A percentile compares a stretch with the other conserved stretches of the same genome.
Evolutionary conservation across 2,113 vertebrate genomes (phyloP).

Genomic region (Hydropotes inermis): DNA sequence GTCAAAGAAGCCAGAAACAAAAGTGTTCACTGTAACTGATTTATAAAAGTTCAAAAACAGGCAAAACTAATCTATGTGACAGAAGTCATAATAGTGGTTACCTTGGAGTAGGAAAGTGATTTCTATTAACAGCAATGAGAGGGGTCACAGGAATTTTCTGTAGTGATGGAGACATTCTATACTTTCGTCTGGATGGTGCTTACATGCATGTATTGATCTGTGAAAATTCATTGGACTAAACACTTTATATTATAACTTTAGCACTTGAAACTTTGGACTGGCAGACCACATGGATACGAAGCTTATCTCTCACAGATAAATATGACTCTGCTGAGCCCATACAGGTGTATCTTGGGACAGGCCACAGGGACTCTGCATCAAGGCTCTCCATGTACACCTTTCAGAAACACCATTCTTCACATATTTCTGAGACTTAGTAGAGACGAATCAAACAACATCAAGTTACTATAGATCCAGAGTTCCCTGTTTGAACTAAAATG

Average conservation of each 20-base stretch:
- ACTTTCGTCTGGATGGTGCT: background rate
- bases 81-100: background rate
- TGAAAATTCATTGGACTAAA: background rate
- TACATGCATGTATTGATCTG: background rate
- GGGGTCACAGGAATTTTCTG: background rate
- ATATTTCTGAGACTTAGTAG: background rate
- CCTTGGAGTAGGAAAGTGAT: background rate
- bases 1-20: background rate
- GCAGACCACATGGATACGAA: background rate
- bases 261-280: background rate
- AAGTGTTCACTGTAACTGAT: background rate
- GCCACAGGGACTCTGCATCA: background rate
- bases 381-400: background rate
- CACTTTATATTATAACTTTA: background rate
- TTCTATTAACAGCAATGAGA: background rate
- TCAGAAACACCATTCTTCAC: background rate
- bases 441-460: background rate
- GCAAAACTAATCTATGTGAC: background rate
- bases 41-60: background rate
- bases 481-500: background rate
- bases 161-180: background rate
- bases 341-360: background rate
- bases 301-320: background rate
- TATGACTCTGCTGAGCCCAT: background rate
- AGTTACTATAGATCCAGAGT: background rate